A percentile compares a stretch with the other conserved stretches of the same genome.
These are phyloP conservation scores for Hydra vulgaris DNA, from an alignment of 30 jellyfish, hydroid and myxozoan genomes.

Conservation along the genomic window DNA sequence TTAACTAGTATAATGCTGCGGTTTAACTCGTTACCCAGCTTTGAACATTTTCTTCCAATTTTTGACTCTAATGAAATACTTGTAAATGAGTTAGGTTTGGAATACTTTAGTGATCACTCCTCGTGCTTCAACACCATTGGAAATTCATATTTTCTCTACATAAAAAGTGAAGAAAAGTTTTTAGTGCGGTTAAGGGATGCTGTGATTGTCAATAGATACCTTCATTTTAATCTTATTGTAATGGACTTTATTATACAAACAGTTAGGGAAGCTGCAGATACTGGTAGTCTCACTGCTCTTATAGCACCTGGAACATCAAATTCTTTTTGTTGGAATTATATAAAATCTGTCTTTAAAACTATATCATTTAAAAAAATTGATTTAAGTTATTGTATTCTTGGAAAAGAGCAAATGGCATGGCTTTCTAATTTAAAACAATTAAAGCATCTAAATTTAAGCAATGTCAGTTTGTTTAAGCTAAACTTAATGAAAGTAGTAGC, in stretches of 20 bases:
- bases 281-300: conserved; percentile 35
- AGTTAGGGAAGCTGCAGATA: conserved; percentile 60
- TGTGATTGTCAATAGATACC: conserved; percentile 25
- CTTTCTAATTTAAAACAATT: conserved; percentile 58
- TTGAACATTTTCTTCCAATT: conserved; percentile 50
- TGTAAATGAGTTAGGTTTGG: conserved; percentile 49
- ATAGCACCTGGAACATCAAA: conserved; percentile 81
- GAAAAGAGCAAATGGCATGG: conserved; percentile 86
- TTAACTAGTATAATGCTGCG: conserved; percentile 55
- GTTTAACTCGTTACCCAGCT: conserved; percentile 28
- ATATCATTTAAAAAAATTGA: conserved; percentile 38
- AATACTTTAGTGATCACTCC: conserved; percentile 39
- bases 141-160: conserved; percentile 18
- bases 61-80: conserved; percentile 40
- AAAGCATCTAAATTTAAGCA: conserved; percentile 45
- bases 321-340: conserved; percentile 58
- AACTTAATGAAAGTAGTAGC: conserved; percentile 79
- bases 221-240: conserved; percentile 54
- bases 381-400: conserved; percentile 43
- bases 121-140: conserved; percentile 25
- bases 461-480: conserved; percentile 51
- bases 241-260: conserved; percentile 70
- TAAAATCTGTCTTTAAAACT: conserved; percentile 45
- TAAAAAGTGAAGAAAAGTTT: conserved; percentile 22
- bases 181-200: conserved; percentile 19